Conservation (phyloP, 1,140 invertebrate species). For the Bombus haemorrhoidalis region DNA sequence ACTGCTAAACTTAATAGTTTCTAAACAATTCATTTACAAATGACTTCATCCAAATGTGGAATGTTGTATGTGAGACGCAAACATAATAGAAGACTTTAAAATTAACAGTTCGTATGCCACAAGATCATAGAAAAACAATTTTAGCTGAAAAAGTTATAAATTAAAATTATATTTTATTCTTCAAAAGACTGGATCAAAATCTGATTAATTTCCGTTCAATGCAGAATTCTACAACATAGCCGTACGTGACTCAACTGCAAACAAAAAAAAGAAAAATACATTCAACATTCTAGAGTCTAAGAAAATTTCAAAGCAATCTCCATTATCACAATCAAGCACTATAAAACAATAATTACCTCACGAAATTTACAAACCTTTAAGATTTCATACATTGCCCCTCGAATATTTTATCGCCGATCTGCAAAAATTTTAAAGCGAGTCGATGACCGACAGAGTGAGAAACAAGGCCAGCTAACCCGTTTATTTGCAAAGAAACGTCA, state of each 20-base stretch:
- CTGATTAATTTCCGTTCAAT: background rate
- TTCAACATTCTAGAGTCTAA: conserved; percentile 36
- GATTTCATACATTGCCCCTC: conserved; percentile 1
- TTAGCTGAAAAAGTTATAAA: no score
- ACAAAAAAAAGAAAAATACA: background rate
- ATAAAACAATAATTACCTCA: background rate
- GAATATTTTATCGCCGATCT: conserved; percentile 55
- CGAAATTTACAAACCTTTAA: conserved; percentile 18
- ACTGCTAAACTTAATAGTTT: no score
- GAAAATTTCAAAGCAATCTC: conserved; percentile 22
- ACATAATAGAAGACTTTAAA: no score
- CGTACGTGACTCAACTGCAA: background rate
- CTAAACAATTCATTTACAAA: no score
- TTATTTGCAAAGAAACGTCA: conserved; percentile 7
- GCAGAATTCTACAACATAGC: background rate
- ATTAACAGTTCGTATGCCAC: no score
- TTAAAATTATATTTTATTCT: background rate
- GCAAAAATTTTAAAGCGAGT: conserved; percentile 16
- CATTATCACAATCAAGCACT: background rate
- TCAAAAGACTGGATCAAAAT: background rate
- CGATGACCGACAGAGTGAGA: conserved; percentile 21
- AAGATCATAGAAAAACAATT: no score
- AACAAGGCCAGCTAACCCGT: conserved; percentile 1
- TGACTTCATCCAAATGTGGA: no score
- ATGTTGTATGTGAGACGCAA: no score